Conservation (phyloP, 2,113 vertebrate species). For the Aegotheles bennettii region DNA sequence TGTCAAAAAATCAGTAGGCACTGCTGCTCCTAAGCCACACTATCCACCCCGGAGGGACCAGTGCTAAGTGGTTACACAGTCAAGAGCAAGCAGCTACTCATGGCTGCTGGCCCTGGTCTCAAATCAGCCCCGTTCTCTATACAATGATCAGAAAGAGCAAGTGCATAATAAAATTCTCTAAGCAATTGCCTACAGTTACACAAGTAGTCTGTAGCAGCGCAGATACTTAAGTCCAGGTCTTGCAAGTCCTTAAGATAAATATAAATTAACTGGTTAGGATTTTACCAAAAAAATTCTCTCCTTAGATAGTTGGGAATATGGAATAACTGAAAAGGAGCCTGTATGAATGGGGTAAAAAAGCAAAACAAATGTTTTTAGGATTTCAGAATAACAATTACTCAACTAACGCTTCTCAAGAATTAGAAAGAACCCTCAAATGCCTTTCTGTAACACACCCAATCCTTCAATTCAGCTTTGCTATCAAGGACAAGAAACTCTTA, state of each 20-base stretch:
- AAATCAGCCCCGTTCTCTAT: accelerated
- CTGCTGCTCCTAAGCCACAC: not conserved
- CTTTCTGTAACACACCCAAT: not conserved
- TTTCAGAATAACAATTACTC: not conserved
- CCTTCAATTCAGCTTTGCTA: not conserved
- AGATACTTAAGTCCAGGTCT: not conserved
- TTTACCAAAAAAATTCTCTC: not conserved
- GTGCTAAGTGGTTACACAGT: accelerated
- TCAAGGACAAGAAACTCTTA: not conserved
- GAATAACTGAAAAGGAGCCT: not conserved
- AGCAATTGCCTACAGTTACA: not conserved
- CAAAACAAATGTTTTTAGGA: not conserved
- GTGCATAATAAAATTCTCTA: not conserved
- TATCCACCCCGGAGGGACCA: accelerated
- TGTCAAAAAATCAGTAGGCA: not conserved
- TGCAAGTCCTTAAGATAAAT: not conserved
- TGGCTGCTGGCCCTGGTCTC: not conserved
- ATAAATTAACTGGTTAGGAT: not conserved
- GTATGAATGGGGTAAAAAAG: not conserved
- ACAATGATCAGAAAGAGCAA: accelerated
- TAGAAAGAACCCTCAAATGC: not conserved
- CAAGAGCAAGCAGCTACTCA: not conserved
- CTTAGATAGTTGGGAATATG: not conserved
- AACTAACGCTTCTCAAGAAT: not conserved
- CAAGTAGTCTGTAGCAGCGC: accelerated